Conservation (phyloP, 1,140 invertebrate species). For the Orius insidiosus region DNA sequence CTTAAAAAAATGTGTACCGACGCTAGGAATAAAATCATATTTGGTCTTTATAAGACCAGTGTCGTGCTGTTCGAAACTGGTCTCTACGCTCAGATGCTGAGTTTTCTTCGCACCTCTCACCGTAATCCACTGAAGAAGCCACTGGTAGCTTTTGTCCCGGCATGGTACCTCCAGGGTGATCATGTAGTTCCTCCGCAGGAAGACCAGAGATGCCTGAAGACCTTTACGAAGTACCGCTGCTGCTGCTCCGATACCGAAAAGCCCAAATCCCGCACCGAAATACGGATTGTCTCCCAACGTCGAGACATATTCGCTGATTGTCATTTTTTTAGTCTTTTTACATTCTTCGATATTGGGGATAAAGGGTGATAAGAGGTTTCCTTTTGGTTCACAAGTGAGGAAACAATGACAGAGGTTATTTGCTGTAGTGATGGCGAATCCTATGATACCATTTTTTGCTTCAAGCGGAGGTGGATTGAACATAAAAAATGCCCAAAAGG, state of each 20-base stretch:
- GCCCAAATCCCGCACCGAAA: constrained; percentile 93
- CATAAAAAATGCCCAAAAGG: constrained; percentile 29
- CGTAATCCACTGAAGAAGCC: constrained; percentile 87
- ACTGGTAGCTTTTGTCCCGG: constrained; percentile 90
- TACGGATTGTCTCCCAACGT: constrained; percentile 84
- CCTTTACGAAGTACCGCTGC: constrained; percentile 71
- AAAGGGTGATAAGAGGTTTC: no score
- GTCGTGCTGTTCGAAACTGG: constrained; percentile 78
- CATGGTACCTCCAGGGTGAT: constrained; percentile 92
- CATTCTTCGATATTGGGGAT: no score
- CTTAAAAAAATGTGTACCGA: constrained; percentile 85
- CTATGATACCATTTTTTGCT: constrained; percentile 5
- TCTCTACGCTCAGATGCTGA: constrained; percentile 91
- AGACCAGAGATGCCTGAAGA: constrained; percentile 54
- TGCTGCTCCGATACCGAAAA: constrained; percentile 83
- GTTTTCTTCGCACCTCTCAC: constrained; percentile 64
- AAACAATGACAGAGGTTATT: no score
- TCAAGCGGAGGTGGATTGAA: constrained; percentile 19
- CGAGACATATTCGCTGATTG: constrained; percentile 53
- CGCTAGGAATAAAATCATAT: constrained; percentile 93
- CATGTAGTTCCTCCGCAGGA: constrained; percentile 84
- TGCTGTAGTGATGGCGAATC: not conserved
- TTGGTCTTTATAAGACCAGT: constrained; percentile 81
- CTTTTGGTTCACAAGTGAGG: no score
- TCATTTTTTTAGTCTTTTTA: constrained; percentile 47